These are phyloP conservation scores for Therioaphis trifolii DNA, from an alignment of 2,888 invertebrate species.

Conservation along the genomic window DNA sequence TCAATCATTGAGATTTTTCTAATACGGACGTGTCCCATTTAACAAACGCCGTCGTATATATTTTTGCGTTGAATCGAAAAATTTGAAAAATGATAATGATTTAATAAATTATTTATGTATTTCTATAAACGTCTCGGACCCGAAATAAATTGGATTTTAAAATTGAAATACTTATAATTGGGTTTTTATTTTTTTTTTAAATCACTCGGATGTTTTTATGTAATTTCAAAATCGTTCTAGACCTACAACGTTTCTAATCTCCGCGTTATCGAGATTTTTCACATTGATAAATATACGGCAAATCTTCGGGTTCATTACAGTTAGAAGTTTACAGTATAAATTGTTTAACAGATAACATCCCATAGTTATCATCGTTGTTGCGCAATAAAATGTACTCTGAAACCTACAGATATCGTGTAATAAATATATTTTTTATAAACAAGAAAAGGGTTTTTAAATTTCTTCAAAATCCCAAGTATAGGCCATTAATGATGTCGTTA, in stretches of 20 bases:
- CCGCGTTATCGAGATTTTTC: neutral
- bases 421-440: constrained; percentile 24
- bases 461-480: constrained; percentile 28
- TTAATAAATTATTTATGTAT: too few relatives aligned
- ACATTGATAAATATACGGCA: neutral
- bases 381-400: constrained; percentile 3
- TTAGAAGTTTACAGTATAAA: neutral
- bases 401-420: constrained; percentile 20
- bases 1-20: too few relatives aligned
- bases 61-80: too few relatives aligned
- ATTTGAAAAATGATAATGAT: too few relatives aligned
- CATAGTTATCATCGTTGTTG: neutral
- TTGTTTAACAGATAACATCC: neutral
- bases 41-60: too few relatives aligned
- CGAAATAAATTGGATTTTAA: too few relatives aligned
- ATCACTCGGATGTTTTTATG: too few relatives aligned
- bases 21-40: too few relatives aligned
- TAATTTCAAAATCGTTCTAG: too few relatives aligned
- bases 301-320: neutral
- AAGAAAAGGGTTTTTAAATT: constrained; percentile 42
- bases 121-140: too few relatives aligned
- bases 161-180: too few relatives aligned
- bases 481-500: constrained; percentile 57
- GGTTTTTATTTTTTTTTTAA: too few relatives aligned
- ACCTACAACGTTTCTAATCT: neutral